phyloP scores from a whole-genome alignment of 2,797 vertebrate genomes.

The Chromobotia macracanthus region DNA sequence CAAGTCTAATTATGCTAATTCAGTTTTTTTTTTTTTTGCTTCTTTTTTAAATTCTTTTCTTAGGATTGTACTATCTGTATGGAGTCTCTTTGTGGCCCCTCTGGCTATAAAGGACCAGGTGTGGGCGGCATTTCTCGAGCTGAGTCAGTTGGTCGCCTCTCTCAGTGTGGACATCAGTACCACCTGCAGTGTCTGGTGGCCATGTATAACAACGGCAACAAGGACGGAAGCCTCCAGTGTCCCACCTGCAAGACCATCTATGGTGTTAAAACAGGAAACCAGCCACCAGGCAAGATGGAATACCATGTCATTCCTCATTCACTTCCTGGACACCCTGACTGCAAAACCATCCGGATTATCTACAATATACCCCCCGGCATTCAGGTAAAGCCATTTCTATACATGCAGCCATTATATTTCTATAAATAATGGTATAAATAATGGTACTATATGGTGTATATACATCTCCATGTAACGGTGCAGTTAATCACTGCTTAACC shows the following conservation, averaged over 20 bases:
- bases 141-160: constrained; percentile 90
- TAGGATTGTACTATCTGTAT: constrained; percentile 97
- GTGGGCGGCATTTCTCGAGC: constrained; percentile 77
- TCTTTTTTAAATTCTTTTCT: not conserved
- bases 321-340: constrained; percentile 90
- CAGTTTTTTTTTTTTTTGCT: not conserved
- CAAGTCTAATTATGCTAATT: not conserved
- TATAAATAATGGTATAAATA: too few species aligned
- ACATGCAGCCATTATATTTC: not conserved
- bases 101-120: constrained; percentile 89
- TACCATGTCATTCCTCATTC: constrained; percentile 96
- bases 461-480: too few species aligned
- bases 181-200: constrained; percentile 94
- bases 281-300: constrained; percentile 98
- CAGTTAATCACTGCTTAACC: too few species aligned
- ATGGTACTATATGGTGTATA: too few species aligned
- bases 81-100: constrained; percentile 88
- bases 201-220: constrained; percentile 98
- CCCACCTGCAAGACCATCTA: constrained; percentile 98
- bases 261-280: constrained; percentile 94
- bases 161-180: constrained; percentile 89
- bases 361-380: constrained; percentile 96
- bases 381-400: constrained; percentile 77
- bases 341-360: constrained; percentile 96
- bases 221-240: constrained; percentile 96